Base-by-base conservation (phyloP, 2,113 vertebrate species). In the Neofelis nebulosa region DNA sequence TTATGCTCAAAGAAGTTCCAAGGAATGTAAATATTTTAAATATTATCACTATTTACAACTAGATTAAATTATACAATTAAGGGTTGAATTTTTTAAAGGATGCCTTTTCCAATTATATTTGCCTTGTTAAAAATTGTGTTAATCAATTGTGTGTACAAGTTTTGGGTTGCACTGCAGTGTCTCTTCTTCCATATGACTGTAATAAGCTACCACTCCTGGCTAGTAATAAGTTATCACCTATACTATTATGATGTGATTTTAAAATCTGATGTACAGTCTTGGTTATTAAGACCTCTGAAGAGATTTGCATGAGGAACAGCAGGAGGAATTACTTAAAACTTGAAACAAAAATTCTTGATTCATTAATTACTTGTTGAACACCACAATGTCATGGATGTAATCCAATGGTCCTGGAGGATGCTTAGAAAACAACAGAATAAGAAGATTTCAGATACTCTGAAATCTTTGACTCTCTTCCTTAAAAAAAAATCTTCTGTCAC, bases 381-480 rank as follows among this genome's bases (percentile, higher is more conserved):
- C 95, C 97, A 86, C 93, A 94, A 96, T 83, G 71, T 78, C 65
- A 41, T 83, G 79, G 93, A 96, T 93, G 92, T 98, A 97, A 95
- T 97, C 94, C 89, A 93, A 96, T 74, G 16, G 97, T 86, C 92
- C 97, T 97, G 91, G 93, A 97, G 95, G 97, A 98, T 0, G 4
- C 97, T 98, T 95, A 76, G 0, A 2, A 97, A 91, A 96, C 93
- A 98, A 96, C 45, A 96, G 96, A 95, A 80, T 97, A 98, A 97
- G 85, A 90, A 95, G 97, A 98, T 88, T 94, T 97, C 65, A 96
- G 92, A 81, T 74, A 74, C 74, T 92, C 41, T 96, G 93, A 98
- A 98, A 98, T 97, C 98, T 98, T 98, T 98, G 98, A 98, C 96
- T 97, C 87, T 98, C 98, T 97, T 98, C 96, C 98, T 98, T 98